Percentiles rank a stretch among this genome's conserved stretches.
Evolutionary conservation across 2,797 vertebrate species (phyloP).

Genomic region (Tachyglossus aculeatus): DNA sequence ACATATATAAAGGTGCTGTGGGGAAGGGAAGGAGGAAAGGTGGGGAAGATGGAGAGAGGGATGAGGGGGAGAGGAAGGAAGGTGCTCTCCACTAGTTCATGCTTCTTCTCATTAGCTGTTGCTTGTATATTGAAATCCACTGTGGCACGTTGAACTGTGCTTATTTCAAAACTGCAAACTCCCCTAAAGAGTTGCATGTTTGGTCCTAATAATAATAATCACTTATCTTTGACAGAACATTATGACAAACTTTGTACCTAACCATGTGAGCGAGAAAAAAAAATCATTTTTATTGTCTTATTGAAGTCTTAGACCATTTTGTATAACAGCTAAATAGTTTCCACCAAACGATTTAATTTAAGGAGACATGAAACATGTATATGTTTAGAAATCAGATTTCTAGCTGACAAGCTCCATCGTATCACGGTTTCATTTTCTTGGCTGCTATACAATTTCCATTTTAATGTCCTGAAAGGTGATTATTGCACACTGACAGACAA

Average conservation of each 20-base stretch:
- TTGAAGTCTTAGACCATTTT: conserved; percentile 15
- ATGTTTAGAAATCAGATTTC: conserved; percentile 56
- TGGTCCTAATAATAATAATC: background rate
- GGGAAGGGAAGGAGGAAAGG: no score
- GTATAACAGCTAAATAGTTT: conserved; percentile 33
- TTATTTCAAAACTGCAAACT: background rate
- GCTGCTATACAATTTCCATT: background rate
- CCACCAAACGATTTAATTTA: conserved; percentile 49
- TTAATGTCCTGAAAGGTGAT: conserved; percentile 27
- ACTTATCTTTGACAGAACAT: background rate
- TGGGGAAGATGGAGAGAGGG: no score
- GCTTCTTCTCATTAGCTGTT: no score
- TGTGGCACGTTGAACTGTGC: fast-evolving
- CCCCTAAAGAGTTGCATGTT: background rate
- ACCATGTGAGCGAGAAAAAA: conserved; percentile 9
- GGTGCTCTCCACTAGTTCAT: no score
- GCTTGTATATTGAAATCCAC: fast-evolving
- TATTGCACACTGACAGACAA: background rate
- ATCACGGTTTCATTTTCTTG: conserved; percentile 1
- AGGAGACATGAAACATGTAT: conserved; percentile 49
- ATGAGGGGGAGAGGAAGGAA: no score
- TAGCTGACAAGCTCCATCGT: conserved; percentile 39
- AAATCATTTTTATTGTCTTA: conserved; percentile 1
- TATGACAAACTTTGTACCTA: background rate
- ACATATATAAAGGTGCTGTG: no score